A percentile compares a stretch with the other conserved stretches of the same genome.
These are phyloP conservation scores for Pedetes capensis DNA, from an alignment of 2,113 vertebrate species.

Conservation along the genomic window DNA sequence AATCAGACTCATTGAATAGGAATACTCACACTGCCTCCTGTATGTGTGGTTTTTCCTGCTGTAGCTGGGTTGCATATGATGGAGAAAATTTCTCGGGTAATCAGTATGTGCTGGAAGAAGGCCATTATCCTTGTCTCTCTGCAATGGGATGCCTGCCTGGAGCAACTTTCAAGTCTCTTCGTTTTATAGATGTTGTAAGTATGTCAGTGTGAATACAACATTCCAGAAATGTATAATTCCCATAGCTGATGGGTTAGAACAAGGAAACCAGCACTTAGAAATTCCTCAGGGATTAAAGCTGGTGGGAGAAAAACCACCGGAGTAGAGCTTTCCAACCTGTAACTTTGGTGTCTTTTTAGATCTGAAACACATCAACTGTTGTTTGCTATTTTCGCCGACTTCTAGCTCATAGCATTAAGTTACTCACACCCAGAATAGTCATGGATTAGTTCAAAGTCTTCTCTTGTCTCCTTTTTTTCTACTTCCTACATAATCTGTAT, in stretches of 20 bases:
- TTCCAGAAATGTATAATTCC: accelerated
- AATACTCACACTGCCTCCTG: slow-evolving; percentile 18
- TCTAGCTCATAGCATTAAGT: neutral
- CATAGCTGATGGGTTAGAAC: neutral
- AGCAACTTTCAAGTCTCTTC: slow-evolving; percentile 87
- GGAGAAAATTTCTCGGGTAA: slow-evolving; percentile 89
- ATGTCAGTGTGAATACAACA: accelerated
- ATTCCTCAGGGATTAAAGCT: neutral
- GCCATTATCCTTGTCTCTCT: slow-evolving; percentile 87
- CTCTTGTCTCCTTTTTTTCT: neutral
- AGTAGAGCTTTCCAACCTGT: neutral
- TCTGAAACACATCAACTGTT: neutral
- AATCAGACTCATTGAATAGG: neutral
- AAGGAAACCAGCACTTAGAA: neutral
- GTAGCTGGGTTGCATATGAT: slow-evolving; percentile 93
- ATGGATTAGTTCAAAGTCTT: neutral
- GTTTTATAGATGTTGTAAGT: slow-evolving; percentile 90
- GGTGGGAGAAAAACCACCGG: neutral
- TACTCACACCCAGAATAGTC: neutral
- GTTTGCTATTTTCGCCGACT: neutral
- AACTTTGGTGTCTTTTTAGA: neutral
- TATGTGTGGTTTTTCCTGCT: slow-evolving; percentile 57
- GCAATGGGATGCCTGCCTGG: slow-evolving; percentile 90
- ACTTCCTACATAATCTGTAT: neutral
- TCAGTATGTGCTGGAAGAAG: slow-evolving; percentile 95